Evolutionary conservation across 2,113 vertebrate genomes (phyloP).

Genomic region (Erythrocebus patas): DNA sequence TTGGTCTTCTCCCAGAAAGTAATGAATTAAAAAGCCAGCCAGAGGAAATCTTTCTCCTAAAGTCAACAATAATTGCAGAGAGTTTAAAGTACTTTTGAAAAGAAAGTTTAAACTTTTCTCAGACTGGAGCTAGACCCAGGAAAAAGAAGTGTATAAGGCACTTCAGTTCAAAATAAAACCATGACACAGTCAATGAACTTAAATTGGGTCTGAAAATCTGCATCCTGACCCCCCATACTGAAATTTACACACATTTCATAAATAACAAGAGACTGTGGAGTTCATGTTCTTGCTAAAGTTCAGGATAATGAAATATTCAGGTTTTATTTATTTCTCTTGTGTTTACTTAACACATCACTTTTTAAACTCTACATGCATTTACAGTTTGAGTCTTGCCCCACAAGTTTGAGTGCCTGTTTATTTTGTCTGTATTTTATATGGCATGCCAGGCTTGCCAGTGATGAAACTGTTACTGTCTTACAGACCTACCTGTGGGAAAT

Average conservation of each 20-base stretch:
- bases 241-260: neutral
- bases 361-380: neutral
- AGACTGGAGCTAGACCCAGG: neutral
- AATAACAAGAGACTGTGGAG: neutral
- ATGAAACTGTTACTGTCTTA: conserved; percentile 73
- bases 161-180: conserved; percentile 21
- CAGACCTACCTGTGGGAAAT: conserved; percentile 99
- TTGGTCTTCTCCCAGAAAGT: neutral
- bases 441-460: conserved; percentile 36
- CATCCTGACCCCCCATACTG: neutral
- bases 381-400: neutral
- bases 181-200: neutral
- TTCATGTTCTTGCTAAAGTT: neutral
- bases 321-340: conserved; percentile 25
- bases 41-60: neutral
- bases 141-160: neutral
- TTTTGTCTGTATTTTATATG: conserved; percentile 11
- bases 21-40: neutral
- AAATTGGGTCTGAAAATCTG: neutral
- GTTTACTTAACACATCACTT: conserved; percentile 26
- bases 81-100: conserved; percentile 42
- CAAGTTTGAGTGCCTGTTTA: conserved; percentile 5
- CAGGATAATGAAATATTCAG: neutral
- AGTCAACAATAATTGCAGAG: neutral
- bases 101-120: conserved; percentile 25